Base-by-base conservation (phyloP, 2,113 vertebrate species). In the Eretmodus cyanostictus region DNA sequence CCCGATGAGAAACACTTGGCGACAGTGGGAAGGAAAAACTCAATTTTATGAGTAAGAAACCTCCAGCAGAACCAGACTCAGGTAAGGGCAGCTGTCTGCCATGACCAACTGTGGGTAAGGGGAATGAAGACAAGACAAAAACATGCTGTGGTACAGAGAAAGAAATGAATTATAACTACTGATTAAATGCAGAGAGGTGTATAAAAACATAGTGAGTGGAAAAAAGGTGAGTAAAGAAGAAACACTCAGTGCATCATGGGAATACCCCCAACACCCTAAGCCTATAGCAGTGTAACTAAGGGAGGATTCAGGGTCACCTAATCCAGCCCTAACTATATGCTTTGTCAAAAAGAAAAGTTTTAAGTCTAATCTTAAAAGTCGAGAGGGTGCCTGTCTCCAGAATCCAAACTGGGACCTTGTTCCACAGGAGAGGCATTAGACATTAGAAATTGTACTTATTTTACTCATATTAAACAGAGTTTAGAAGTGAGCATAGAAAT, bases 91-190 rank as follows among this genome's bases (percentile, higher is more conserved):
- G 34, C 61, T 66, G 24, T 57, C 55, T 57, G 3, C 24, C 55
- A 57, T 57, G 55, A 16, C 24, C 7, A 57, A 29, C 13, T 59
- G 61, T 66, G 61, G 61, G 34, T 38, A 10, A 66, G 34, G 34
- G 61, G 10, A 38, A 38, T 38, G 34, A 66, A 66, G 61, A 66
- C 61, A 38, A 66, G 19, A 66, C 19, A 38, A 38, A 66, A 38
- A 0, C 0, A 11, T 38, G 10, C 19, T 38, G 10, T 66, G 61
- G 4, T 38, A 66, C 4, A 66, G 61, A 38, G 0, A 38, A 66
- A 66, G 17, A 38, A 66, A 66, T 66, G 1, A 22, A 66, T 66
- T 10, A n/a, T 22, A 66, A 66, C 61, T 13, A 66, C 61, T 66
- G 34, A 66, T 66, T 66, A 66, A 66, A 66, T 8, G 61, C 61